phyloP scores from a whole-genome alignment of 1,140 invertebrate genomes.

The Zophobas atratus region DNA sequence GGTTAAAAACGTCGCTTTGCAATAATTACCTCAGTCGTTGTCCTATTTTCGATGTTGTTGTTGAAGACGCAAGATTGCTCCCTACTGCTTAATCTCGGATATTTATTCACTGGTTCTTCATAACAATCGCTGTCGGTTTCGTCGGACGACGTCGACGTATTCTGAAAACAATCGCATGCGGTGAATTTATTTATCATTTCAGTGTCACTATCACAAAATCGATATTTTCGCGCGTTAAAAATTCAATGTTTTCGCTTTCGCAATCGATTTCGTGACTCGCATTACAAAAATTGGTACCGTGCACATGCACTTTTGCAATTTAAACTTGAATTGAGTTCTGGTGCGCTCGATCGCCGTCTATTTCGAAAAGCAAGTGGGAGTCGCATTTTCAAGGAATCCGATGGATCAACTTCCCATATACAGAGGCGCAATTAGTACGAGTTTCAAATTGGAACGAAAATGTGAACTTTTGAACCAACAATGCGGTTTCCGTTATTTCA shows the following conservation, averaged over 20 bases:
- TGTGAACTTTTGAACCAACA: slow-evolving; percentile 31
- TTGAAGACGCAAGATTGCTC: slow-evolving; percentile 48
- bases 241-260: background rate
- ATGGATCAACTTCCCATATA: slow-evolving; percentile 36
- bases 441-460: slow-evolving; percentile 31
- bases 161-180: slow-evolving; percentile 52
- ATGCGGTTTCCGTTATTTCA: slow-evolving; percentile 20
- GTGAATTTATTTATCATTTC: background rate
- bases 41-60: slow-evolving; percentile 29
- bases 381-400: slow-evolving; percentile 9
- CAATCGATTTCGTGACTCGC: background rate
- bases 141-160: slow-evolving; percentile 55
- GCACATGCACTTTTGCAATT: slow-evolving; percentile 6
- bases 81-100: slow-evolving; percentile 70
- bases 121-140: slow-evolving; percentile 70
- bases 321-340: slow-evolving; percentile 12
- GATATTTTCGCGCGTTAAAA: slow-evolving; percentile 6
- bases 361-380: slow-evolving; percentile 20
- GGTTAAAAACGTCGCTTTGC: background rate
- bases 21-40: slow-evolving; percentile 31
- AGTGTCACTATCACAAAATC: background rate
- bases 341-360: slow-evolving; percentile 7
- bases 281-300: background rate
- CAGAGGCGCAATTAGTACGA: slow-evolving; percentile 18
- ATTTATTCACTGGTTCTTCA: slow-evolving; percentile 77